Conservation (phyloP, 2,113 vertebrate genomes). For the Epinephelus lanceolatus region DNA sequence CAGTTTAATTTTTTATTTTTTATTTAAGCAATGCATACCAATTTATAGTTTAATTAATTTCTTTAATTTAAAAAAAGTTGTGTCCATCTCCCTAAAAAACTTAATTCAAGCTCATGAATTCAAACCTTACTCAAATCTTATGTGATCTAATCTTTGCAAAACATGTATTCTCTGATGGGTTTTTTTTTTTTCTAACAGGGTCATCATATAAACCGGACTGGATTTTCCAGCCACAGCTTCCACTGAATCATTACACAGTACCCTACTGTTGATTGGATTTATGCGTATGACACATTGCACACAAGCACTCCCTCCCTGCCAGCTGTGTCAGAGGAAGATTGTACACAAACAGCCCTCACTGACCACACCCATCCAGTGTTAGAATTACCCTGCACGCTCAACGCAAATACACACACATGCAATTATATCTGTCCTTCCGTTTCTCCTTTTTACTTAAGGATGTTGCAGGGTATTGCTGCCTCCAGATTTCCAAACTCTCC, state of each 20-base stretch:
- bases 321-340: slow-evolving; percentile 52
- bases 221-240: slow-evolving; percentile 62
- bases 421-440: slow-evolving; percentile 55
- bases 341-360: slow-evolving; percentile 57
- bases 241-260: slow-evolving; percentile 55
- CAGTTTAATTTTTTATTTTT: not conserved
- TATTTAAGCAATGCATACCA: not conserved
- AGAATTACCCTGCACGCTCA: slow-evolving; percentile 56
- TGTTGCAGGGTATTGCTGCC: slow-evolving; percentile 18
- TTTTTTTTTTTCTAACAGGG: slow-evolving; percentile 15
- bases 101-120: not conserved
- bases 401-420: slow-evolving; percentile 48
- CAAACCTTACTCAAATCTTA: not conserved
- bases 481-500: slow-evolving; percentile 44
- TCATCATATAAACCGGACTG: slow-evolving; percentile 42
- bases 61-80: not conserved
- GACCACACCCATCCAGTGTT: slow-evolving; percentile 71
- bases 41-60: not conserved
- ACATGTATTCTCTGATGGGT: not conserved
- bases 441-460: slow-evolving; percentile 46
- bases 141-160: not conserved
- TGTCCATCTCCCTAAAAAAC: not conserved
- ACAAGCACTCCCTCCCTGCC: slow-evolving; percentile 10
- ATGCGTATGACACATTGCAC: slow-evolving; percentile 42
- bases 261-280: slow-evolving; percentile 51